Percentiles rank a stretch among this genome's conserved stretches.
phyloP scores from a whole-genome alignment of 2,113 vertebrate genomes.

The Cathartes aura region DNA sequence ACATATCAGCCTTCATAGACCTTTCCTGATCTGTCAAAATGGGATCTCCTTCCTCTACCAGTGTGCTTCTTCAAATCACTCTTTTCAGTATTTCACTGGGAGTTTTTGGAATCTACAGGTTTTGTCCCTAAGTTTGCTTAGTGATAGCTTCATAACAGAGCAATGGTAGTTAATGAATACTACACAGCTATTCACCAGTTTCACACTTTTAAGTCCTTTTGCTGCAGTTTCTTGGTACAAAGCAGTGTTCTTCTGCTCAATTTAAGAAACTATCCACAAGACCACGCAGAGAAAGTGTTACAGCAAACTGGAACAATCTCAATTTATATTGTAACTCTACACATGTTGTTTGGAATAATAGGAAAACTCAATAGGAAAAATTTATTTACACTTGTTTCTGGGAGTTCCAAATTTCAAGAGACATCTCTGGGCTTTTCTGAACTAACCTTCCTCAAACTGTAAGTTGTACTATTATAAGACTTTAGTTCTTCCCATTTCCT shows the following conservation, averaged over 20 bases:
- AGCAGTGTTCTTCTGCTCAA: not conserved
- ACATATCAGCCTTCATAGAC: not conserved
- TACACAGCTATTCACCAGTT: constrained; percentile 1
- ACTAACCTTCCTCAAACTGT: constrained; percentile 68
- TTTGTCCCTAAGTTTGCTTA: not conserved
- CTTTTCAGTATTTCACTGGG: not conserved
- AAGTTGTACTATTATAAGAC: constrained; percentile 71
- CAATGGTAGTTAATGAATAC: not conserved
- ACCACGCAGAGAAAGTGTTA: not conserved
- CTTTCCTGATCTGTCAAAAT: not conserved
- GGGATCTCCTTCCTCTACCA: not conserved
- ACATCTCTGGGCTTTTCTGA: constrained; percentile 36
- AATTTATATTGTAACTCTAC: not conserved
- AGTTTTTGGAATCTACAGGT: not conserved
- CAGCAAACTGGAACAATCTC: not conserved
- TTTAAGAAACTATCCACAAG: not conserved
- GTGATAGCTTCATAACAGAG: not conserved
- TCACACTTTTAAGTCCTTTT: not conserved
- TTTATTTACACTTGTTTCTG: not conserved
- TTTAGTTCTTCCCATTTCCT: constrained; percentile 78
- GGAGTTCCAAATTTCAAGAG: constrained; percentile 38
- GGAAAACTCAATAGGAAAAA: not conserved
- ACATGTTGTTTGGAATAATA: not conserved
- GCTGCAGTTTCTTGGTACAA: not conserved
- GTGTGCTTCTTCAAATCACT: not conserved